Base-by-base conservation (phyloP, 2,113 vertebrate genomes). In the Phalacrocorax pelagicus region DNA sequence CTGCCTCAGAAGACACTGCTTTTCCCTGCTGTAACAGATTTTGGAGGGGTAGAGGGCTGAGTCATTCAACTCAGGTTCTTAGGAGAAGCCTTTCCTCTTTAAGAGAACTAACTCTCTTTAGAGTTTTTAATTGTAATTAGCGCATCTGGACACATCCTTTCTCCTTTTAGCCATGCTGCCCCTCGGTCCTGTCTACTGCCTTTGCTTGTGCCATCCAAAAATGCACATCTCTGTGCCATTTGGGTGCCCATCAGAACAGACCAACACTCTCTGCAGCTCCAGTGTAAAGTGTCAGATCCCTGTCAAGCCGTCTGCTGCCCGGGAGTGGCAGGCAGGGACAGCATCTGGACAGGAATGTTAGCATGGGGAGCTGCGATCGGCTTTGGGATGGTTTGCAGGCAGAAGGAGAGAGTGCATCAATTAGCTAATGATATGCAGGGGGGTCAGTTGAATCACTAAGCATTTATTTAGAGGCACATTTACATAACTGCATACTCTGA, bases 351-450 rank as follows among this genome's bases (percentile, higher is more conserved):
- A 78, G 29, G 38, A 47, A 63, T 34, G 20, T 47, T 11, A 52
- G 23, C 2, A 1, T 8, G 46, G 40, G 12, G 36, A 91, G 12
- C n/a, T 58, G 11, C 1, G 0, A 12, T 85, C 9, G 1, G 6
- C 30, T 42, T 11, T 3, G 36, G 30, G 30, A 32, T 26, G 32
- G 36, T 80, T 55, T 63, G 44, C 36, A 58, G 34, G 34, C 55
- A 87, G 72, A 54, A 71, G 34, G 40, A 80, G 42, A 87, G 73
- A 61, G 61, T 58, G 12, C 27, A 58, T 54, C 58, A 46, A 15
- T 57, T 82, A 87, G 20, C 32, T 86, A 24, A n/a, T 12, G 18
- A 46, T 57, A 30, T 22, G 21, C 54, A 22, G 16, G 5, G 36
- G 12, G 3, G 59, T 24, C 58, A 61, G 58, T 11, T 77, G 58